Evolutionary conservation across 2,113 vertebrate genomes (phyloP).

Genomic region (Stigmatopora nigra): DNA sequence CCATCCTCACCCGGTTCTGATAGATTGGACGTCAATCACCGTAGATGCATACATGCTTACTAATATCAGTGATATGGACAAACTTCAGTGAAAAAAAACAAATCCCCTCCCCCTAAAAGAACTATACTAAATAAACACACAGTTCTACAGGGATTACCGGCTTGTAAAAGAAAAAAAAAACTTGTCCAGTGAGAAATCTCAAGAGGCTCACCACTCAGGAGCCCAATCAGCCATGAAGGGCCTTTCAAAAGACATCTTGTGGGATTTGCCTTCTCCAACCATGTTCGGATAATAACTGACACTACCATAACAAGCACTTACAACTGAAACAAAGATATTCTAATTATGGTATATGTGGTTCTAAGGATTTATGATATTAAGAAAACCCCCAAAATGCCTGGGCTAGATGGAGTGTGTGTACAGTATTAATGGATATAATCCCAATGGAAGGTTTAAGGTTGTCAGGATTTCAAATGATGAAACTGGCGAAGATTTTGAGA

Average conservation of each 20-base stretch:
- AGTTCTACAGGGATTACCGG: slow-evolving; percentile 23
- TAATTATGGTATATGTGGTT: neutral
- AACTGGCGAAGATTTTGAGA: neutral
- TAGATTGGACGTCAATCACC: too few relatives aligned
- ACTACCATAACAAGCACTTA: slow-evolving; percentile 22
- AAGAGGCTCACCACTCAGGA: slow-evolving; percentile 37
- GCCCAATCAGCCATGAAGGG: slow-evolving; percentile 43
- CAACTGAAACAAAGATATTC: neutral
- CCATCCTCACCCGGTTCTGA: too few relatives aligned
- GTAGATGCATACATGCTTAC: neutral
- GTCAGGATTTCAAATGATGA: too few relatives aligned
- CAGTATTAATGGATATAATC: neutral
- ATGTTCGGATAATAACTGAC: slow-evolving; percentile 16
- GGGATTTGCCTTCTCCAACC: slow-evolving; percentile 34
- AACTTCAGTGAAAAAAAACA: slow-evolving; percentile 35
- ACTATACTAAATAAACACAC: slow-evolving; percentile 27
- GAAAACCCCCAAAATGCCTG: neutral
- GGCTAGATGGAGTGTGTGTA: neutral
- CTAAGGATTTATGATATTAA: neutral
- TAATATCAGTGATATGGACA: slow-evolving; percentile 6
- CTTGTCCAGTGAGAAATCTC: slow-evolving; percentile 49
- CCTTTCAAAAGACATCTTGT: slow-evolving; percentile 19
- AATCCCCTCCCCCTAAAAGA: slow-evolving; percentile 32
- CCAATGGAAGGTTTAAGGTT: too few relatives aligned
- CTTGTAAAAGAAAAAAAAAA: slow-evolving; percentile 18